Evolutionary conservation across 2,888 invertebrate species (phyloP), one percentile per base, ranked within the genome.

Genomic region (Melipona bicolor): DNA sequence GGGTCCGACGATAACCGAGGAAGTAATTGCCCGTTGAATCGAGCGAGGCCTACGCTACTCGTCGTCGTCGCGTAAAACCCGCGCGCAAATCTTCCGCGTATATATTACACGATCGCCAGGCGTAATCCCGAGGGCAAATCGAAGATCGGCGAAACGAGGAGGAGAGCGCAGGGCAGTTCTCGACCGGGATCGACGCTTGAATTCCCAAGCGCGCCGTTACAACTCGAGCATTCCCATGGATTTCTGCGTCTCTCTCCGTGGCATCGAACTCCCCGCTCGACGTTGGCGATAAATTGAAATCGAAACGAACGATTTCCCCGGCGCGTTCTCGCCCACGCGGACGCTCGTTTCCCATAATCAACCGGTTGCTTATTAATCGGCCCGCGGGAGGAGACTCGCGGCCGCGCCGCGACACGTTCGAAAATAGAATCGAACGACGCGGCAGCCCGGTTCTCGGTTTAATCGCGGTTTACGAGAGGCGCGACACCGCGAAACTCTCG

Each of bases 361-460:
- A 67, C 74, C 3, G 67, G 61, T 71, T 17, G 50, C 56, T 88
- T 78, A 85, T 85, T 87, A 88, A 87, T 89, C 82, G 81, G 83
- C 82, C 83, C 71, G 24, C 15, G 49, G 56, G 24, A 36, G 36
- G 5, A 36, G 73, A 59, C 72, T 49, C n/a, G 36, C 36, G 15
- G 74, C 36, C 65, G 67, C 56, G 56, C 69, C 56, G 50, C 11
- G 36, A 43, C 27, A 9, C 43, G 9, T 1, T 13, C 9, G 21
- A 32, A 27, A 36, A 21, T 32, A 36, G 69, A 68, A 69, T 17
- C 54, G 32, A n/a, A 21, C 21, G 4, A 17, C 4, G 6, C 43
- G 36, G 17, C 64, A n/a, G 59, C 70, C 43, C 52, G 5, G 79
- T 73, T 67, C 4, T 83, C 71, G 50, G 65, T 68, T 83, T 88